Evolutionary conservation across 2,113 vertebrate genomes (phyloP), one percentile per base, ranked within the genome.

Genomic region (Oreochromis aureus): DNA sequence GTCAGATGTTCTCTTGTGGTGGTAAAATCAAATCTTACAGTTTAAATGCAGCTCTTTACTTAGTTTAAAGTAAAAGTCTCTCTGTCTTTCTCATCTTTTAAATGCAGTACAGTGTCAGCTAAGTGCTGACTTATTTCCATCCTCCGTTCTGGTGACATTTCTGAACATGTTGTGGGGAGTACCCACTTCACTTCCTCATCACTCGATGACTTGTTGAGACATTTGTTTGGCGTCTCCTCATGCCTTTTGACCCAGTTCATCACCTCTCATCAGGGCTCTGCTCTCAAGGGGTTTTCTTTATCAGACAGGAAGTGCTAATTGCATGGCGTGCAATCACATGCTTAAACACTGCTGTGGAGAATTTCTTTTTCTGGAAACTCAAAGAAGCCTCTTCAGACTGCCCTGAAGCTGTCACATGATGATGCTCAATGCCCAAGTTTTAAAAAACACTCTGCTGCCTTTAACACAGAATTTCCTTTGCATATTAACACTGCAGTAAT

Each of bases 301-400:
- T 83, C 53, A 63, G 34, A 85, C 89, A 91, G 91, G 91, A 93
- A 94, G 71, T 81, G 56, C 63, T 87, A 51, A 82, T 82, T 88
- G 56, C 80, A 7, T 24, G 61, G 83, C 82, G 19, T 81, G 92
- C 81, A 84, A 51, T 89, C 91, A 93, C 94, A 95, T 83, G 91
- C 69, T 81, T 12, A 5, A 46, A 73, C 80, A 82, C 79, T 27
- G 59, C 83, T 59, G 58, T 56, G 55, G 80, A 89, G 84, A 90
- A 66, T 59, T 78, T 41, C 18, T 59, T 85, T 89, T 85, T 56
- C 82, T 84, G 53, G 48, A 76, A 81, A 82, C 66, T 83, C 59
- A 63, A 16, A 86, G 55, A 84, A 55, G 6, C 48, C 32, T 30
- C 27, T 63, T 85, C 76, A 84, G 8, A 15, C 30, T 24, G 7